phyloP scores from a whole-genome alignment of 2,113 vertebrate species.

The Prinia subflava region DNA sequence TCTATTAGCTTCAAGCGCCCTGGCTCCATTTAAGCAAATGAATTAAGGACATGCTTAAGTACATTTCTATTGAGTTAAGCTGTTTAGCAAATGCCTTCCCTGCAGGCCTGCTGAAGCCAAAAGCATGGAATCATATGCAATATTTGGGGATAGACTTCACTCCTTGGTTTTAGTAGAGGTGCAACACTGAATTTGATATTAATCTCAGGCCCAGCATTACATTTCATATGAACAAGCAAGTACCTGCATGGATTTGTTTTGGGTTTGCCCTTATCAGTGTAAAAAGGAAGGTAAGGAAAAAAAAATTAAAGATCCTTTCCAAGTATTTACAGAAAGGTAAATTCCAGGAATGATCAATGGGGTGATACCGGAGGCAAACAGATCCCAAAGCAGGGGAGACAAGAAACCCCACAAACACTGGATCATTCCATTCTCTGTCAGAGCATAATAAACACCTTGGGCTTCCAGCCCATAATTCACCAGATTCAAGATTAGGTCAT shows the following conservation, averaged over 20 bases:
- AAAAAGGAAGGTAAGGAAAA: background rate
- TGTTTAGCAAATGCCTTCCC: constrained; percentile 22
- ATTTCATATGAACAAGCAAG: background rate
- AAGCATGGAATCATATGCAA: background rate
- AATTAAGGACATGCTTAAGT: constrained; percentile 38
- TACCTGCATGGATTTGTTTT: background rate
- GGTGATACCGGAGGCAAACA: background rate
- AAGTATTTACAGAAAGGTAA: constrained; percentile 25
- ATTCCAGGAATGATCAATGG: constrained; percentile 6
- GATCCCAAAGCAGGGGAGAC: background rate
- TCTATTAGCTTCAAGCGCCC: background rate
- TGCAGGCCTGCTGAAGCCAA: background rate
- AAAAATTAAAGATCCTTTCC: background rate
- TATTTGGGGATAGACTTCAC: background rate
- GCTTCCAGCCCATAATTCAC: background rate
- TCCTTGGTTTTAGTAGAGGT: background rate
- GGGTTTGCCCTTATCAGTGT: background rate
- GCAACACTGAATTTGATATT: background rate
- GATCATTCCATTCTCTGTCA: constrained; percentile 16
- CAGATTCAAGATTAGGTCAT: constrained; percentile 27
- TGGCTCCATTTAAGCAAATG: constrained; percentile 11
- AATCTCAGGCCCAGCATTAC: background rate
- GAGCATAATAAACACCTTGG: background rate
- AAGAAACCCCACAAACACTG: background rate
- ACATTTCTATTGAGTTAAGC: constrained; percentile 23